Percentiles rank a stretch among this genome's conserved stretches.
Conservation (phyloP, 2,113 vertebrate species). For the Perca flavescens region DNA sequence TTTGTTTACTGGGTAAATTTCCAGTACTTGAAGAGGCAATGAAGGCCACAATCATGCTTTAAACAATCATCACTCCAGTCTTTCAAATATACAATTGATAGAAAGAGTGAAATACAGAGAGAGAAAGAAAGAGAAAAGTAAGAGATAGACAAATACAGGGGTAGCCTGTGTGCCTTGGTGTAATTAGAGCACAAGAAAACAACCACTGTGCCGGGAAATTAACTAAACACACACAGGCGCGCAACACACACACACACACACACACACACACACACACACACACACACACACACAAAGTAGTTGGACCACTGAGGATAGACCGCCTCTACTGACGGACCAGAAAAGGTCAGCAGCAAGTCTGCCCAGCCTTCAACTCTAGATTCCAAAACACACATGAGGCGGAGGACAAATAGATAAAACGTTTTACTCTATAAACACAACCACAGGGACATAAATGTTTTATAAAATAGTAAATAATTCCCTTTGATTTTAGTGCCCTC, state of each 20-base stretch:
- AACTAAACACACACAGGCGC: constrained; percentile 73
- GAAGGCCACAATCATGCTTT: constrained; percentile 82
- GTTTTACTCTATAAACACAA: background rate
- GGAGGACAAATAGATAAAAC: background rate
- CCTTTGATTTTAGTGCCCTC: background rate
- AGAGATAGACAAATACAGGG: constrained; percentile 68
- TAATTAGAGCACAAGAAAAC: constrained; percentile 88
- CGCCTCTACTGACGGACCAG: constrained; percentile 83
- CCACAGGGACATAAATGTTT: background rate
- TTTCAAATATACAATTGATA: constrained; percentile 82
- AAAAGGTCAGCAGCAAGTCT: constrained; percentile 56
- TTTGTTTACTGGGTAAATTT: constrained; percentile 30
- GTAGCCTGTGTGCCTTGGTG: constrained; percentile 76
- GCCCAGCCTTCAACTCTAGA: background rate
- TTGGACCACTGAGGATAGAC: constrained; percentile 76
- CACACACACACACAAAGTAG: constrained; percentile 39
- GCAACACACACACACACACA: too few species aligned
- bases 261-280: constrained; percentile 54
- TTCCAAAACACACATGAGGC: background rate
- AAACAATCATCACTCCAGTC: constrained; percentile 89
- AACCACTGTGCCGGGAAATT: constrained; percentile 66
- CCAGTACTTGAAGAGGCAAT: background rate
- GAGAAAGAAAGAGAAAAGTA: background rate
- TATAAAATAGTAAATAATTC: background rate
- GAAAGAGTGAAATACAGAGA: constrained; percentile 11